Conservation (phyloP, 35 echinoderm and acorn worm species). For the Ptychodera flava region DNA sequence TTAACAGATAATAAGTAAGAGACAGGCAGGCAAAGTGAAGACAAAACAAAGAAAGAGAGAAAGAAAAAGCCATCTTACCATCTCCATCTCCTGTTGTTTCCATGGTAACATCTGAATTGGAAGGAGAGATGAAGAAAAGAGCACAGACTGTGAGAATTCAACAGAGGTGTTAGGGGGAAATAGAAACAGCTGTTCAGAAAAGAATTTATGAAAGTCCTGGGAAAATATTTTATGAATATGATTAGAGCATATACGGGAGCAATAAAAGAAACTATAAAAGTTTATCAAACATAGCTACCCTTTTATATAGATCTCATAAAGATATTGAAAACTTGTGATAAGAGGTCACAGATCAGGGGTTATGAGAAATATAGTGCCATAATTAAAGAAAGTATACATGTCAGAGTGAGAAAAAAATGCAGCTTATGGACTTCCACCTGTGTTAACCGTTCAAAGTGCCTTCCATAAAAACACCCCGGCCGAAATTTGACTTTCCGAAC, state of each 20-base stretch:
- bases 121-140: background rate
- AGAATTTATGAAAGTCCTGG: background rate
- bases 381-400: background rate
- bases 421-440: no score
- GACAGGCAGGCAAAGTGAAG: no score
- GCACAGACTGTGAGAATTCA: background rate
- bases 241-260: background rate
- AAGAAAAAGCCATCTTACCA: background rate
- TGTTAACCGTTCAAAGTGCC: no score
- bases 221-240: background rate
- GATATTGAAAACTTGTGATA: background rate
- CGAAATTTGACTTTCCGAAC: no score
- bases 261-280: no score
- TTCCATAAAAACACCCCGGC: no score
- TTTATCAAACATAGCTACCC: no score
- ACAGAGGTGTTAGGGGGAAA: background rate
- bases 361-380: background rate
- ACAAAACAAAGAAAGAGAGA: no score
- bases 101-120: background rate
- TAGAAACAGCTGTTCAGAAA: background rate
- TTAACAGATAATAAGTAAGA: no score
- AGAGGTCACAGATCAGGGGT: background rate
- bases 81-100: background rate
- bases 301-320: background rate
- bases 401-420: background rate